phyloP scores from a whole-genome alignment of 2,113 vertebrate species.

The Cacatua alba region DNA sequence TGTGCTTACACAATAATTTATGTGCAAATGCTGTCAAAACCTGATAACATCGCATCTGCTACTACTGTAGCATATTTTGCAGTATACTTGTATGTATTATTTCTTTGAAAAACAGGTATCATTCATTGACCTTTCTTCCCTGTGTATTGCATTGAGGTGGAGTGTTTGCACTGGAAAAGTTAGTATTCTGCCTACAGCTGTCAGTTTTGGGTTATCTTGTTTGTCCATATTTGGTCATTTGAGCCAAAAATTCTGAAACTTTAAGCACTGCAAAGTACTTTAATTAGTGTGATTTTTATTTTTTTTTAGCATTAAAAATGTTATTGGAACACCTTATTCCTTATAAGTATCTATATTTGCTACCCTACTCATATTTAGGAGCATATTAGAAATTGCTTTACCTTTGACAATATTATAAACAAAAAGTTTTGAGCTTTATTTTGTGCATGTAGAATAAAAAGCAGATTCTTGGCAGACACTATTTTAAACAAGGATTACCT shows the following conservation, averaged over 20 bases:
- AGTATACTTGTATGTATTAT: constrained; percentile 19
- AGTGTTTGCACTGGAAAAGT: background rate
- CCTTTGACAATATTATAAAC: background rate
- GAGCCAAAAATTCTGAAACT: background rate
- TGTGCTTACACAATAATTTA: constrained; percentile 70
- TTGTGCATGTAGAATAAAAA: background rate
- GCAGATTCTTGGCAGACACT: background rate
- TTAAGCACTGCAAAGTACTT: background rate
- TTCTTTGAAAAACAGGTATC: background rate
- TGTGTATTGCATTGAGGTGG: background rate
- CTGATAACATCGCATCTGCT: constrained; percentile 71
- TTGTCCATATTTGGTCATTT: background rate
- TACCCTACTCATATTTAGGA: background rate
- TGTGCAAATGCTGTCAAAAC: constrained; percentile 67
- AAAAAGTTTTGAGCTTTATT: background rate
- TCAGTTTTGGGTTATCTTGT: background rate
- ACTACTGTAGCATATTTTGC: constrained; percentile 5
- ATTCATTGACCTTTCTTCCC: constrained; percentile 1
- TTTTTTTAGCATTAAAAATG: background rate
- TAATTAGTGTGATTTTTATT: background rate
- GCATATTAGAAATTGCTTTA: background rate
- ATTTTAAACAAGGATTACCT: background rate
- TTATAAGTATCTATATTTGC: background rate
- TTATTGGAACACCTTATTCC: background rate
- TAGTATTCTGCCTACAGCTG: background rate